Evolutionary conservation across 2,113 vertebrate species (phyloP), one percentile per base, ranked within the genome.

Genomic region (Periophthalmus modestus): DNA sequence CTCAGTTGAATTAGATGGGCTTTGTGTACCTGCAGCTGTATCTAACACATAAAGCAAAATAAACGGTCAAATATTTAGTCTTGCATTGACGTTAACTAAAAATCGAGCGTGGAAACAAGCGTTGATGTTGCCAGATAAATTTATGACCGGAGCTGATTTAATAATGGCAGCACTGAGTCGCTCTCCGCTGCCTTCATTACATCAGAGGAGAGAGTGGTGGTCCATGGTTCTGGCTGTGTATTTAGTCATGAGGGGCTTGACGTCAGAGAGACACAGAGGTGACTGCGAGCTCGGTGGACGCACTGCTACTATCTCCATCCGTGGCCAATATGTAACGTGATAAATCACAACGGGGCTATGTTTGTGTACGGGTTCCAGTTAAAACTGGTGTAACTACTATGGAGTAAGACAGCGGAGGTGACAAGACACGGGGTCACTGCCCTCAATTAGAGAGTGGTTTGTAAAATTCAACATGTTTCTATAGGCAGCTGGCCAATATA

Each of bases 241-340:
- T 73, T 77, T 57, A 71, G 72, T 68, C 61, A 68, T 11, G 50
- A 46, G 23, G 54, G n/a, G 19, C 54, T 62, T 68, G 72, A 78
- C 55, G 15, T 71, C 61, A 74, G 54, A 79, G 72, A 12, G 59
- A 55, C 4, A 9, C 24, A 12, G 62, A 48, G 50, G 73, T 63
- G n/a, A 7, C 33, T 47, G 67, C 23, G 75, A 66, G 24, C 72
- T 43, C 21, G 52, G 0, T 16, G 50, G 69, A 71, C 16, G 28
- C 13, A 4, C 12, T 68, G 39, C 23, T 43, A 55, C 18, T 61
- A 65, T 62, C 16, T 59, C 21, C 57, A 1, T 63, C 72, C 70
- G 61, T 59, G 67, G 62, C 61, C 77, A 77, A 58, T 39, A 18
- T 48, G 58, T 68, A 72, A 65, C 28, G 62, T 54, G 46, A 72